Evolutionary conservation across 2,888 invertebrate genomes (phyloP), one percentile per base, ranked within the genome.

Genomic region (Oligia strigilis): DNA sequence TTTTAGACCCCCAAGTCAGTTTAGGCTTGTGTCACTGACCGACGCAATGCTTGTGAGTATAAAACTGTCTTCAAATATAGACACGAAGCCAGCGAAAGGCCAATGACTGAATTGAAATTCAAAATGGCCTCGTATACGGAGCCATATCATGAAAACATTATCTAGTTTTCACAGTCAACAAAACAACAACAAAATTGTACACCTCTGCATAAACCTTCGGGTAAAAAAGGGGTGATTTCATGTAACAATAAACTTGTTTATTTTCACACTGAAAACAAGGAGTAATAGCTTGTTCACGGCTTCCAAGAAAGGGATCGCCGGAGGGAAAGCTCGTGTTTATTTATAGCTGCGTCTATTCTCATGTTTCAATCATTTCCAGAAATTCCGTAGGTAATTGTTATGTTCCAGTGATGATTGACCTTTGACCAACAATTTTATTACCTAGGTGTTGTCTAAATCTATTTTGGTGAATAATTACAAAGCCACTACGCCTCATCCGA

Each of bases 301-400:
- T 66, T 78, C 11, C 2, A 17, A 62, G n/a, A 62, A 36, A 17
- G 8, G 11, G 3, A 23, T 49, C 13, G 58, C 29, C 40, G 8
- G 40, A 60, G 40, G 17, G 40, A 60, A 49, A 49, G 3, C 17
- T 62, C 4, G 36, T 71, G 29, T 78, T 81, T 62, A 71, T 55
- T 62, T n/a, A 81, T 8, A n/a, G 62, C 46, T n/a, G 11, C 19
- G 55, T 65, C n/a, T 65, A 58, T 66, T 66, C 23, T 19, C 36
- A 46, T 81, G 36, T 62, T 71, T 77, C 14, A 23, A 23, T 55
- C 0, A 13, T 55, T 14, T 36, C 36, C 36, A 9, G 5, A 9
- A 9, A 55, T 55, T 14, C 14, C 8, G 4, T 29, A 19, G n/a
- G 13, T 29, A 17, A 36, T 77, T 17, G 55, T 52, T 29, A 77